phyloP scores from a whole-genome alignment of 2,113 vertebrate species.

The Elephas maximus region DNA sequence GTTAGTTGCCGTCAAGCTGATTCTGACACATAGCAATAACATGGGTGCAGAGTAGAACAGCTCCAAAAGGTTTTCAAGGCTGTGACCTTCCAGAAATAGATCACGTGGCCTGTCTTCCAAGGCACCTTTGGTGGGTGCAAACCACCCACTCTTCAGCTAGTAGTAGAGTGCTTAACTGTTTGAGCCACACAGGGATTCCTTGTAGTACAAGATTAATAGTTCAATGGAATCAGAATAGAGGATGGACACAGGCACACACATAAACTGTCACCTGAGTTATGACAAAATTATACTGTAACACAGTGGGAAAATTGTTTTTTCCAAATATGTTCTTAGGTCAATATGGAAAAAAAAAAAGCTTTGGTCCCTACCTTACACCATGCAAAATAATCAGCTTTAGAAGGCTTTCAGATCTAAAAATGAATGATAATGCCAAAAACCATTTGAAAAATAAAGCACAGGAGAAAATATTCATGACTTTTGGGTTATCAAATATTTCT shows the following conservation, averaged over 20 bases:
- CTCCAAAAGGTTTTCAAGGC: no score
- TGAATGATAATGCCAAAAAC: not conserved
- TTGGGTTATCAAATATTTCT: not conserved
- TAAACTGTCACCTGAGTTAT: not conserved
- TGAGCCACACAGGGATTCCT: no score
- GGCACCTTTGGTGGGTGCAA: no score
- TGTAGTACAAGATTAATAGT: not conserved
- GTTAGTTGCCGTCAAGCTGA: no score
- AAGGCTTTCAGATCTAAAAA: not conserved
- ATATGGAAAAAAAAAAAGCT: not conserved
- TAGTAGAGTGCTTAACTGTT: no score
- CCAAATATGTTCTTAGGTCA: not conserved
- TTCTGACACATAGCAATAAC: no score
- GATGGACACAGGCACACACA: not conserved
- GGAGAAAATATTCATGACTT: not conserved
- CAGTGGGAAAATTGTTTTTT: not conserved
- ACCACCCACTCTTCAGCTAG: no score
- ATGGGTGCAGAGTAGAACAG: no score
- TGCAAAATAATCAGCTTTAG: not conserved
- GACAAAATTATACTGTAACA: not conserved
- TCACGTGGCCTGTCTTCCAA: no score
- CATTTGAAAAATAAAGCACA: not conserved
- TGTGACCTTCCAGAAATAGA: no score
- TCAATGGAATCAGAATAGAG: not conserved
- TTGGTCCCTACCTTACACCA: not conserved